Base-by-base conservation (phyloP, 2,113 vertebrate species). In the Campylomormyrus tamandua region DNA sequence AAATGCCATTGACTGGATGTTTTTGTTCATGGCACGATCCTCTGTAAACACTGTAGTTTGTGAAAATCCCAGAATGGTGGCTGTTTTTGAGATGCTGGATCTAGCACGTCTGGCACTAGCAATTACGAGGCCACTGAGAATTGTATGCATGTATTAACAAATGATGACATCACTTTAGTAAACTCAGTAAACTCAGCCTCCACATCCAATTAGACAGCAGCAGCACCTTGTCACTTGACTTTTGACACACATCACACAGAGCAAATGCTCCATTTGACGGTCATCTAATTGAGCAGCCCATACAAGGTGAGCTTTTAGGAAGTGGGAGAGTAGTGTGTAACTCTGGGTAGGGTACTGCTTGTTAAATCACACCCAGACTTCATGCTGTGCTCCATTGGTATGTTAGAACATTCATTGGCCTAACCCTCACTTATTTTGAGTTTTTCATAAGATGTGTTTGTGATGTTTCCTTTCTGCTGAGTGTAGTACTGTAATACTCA, bases 261-360 rank as follows among this genome's bases (percentile, higher is more conserved):
- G 35, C 7, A 77, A 39, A 87, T 89, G 89, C 88, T 89, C 62
- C 87, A 24, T 15, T 21, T 93, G 92, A 90, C 62, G 91, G 90
- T 92, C 92, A 87, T 94, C 92, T 94, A 90, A 91, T 87, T 92
- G 92, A 93, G 91, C 90, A 91, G 89, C 92, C 93, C 92, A 49
- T 74, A 10, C 91, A 93, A 95, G 95, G 94, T 93, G 93, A 94
- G 83, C 91, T 93, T 94, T 94, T 91, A 92, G 95, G 94, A 92
- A 90, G 91, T 66, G 84, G 58, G 89, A 52, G 35, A 46, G 56
- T 39, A 4, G 83, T 85, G 88, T 80, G 46, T 88, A 91, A 35
- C 66, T 49, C 89, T 90, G 83, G 89, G 70, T 91, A 90, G 92
- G 91, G 90, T 92, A 92, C 90, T 92, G 58, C 92, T 90, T 93